A percentile compares a stretch with the other conserved stretches of the same genome.
phyloP scores from a whole-genome alignment of 1,140 invertebrate species.

The Pseudoatta argentina region DNA sequence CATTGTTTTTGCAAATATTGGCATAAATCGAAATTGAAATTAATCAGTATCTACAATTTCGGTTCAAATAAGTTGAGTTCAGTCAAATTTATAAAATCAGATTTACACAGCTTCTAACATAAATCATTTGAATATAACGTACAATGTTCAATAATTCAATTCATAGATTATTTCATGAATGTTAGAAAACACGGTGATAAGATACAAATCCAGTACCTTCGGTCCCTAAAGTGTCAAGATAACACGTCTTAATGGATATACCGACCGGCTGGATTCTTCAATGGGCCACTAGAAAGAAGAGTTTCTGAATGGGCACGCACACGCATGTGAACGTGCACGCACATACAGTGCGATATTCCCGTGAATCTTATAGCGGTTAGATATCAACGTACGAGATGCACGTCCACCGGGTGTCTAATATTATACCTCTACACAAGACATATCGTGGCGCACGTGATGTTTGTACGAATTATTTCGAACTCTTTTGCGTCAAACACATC shows the following conservation, averaged over 20 bases:
- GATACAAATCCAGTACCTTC: conserved; percentile 18
- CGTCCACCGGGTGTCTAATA: conserved; percentile 38
- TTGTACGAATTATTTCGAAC: conserved; percentile 38
- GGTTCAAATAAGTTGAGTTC: not conserved
- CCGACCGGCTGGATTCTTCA: conserved; percentile 69
- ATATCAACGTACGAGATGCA: conserved; percentile 41
- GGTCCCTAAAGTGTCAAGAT: conserved; percentile 61
- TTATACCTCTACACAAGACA: conserved; percentile 41
- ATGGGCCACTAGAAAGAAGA: conserved; percentile 73
- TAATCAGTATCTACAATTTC: not conserved
- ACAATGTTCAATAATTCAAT: not conserved
- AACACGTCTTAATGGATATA: conserved; percentile 47
- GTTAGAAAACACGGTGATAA: not conserved
- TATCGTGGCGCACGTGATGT: conserved; percentile 36
- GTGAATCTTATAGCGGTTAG: conserved; percentile 43
- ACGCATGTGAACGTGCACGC: conserved; percentile 23
- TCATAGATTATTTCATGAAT: not conserved
- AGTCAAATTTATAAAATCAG: not conserved
- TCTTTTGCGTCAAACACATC: conserved; percentile 4
- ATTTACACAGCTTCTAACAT: not conserved
- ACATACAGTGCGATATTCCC: conserved; percentile 27
- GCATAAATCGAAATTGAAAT: not conserved
- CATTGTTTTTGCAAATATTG: not conserved
- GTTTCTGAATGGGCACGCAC: conserved; percentile 69
- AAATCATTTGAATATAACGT: not conserved